Conservation (phyloP, 2,113 vertebrate genomes). For the Nymphicus hollandicus region DNA sequence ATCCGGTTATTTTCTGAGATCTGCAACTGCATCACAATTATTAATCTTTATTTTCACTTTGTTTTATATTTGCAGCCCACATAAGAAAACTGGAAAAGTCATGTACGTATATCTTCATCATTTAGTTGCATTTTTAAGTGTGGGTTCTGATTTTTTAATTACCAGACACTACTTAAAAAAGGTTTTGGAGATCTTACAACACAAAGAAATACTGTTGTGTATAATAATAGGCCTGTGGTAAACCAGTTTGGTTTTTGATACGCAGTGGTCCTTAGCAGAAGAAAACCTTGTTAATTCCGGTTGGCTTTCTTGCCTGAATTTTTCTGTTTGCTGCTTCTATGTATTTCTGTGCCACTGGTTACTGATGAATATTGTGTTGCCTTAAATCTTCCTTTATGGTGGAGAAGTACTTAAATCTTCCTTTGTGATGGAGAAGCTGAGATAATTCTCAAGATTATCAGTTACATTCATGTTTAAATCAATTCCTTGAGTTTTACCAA, state of each 20-base stretch:
- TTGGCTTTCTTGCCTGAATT: background rate
- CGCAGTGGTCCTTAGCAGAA: background rate
- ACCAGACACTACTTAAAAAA: background rate
- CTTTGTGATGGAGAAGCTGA: background rate
- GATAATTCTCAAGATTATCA: background rate
- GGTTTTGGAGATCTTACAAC: background rate
- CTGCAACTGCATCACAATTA: background rate
- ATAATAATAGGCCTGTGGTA: background rate
- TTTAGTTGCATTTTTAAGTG: background rate
- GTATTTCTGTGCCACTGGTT: background rate
- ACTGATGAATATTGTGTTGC: background rate
- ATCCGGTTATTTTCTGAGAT: background rate
- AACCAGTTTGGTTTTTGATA: background rate
- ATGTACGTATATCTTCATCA: constrained; percentile 58
- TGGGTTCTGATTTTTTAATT: background rate
- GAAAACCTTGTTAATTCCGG: background rate
- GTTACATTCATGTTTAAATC: background rate
- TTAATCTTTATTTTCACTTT: constrained; percentile 9
- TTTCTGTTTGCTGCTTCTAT: background rate
- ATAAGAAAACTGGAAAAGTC: constrained; percentile 74
- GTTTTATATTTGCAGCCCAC: constrained; percentile 67
- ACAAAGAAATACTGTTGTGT: background rate
- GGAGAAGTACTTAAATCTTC: background rate
- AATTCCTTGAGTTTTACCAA: background rate
- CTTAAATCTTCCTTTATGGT: background rate